Percentiles rank a stretch among this genome's conserved stretches.
Conservation (phyloP, 1,140 invertebrate genomes). For the Bombus superbus region DNA sequence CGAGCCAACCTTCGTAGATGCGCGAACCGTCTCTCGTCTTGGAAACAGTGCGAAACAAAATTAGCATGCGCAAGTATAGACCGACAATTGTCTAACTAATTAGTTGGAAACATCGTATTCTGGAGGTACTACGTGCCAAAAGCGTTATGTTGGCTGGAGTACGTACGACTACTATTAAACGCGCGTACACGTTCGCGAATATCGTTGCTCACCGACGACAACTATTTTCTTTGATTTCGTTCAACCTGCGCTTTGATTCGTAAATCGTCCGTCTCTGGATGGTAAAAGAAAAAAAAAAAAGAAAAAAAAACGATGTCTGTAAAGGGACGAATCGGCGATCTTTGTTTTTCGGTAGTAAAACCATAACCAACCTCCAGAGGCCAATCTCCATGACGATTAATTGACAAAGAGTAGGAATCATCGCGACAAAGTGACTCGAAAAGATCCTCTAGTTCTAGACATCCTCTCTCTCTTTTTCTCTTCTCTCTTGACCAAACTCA, state of each 20-base stretch:
- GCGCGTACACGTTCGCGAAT: neutral
- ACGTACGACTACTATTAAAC: neutral
- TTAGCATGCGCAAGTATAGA: neutral
- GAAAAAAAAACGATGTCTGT: neutral
- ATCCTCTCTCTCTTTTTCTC: slow-evolving; percentile 3
- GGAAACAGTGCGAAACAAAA: neutral
- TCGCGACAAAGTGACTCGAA: slow-evolving; percentile 43
- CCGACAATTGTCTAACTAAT: neutral
- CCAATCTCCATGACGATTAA: slow-evolving; percentile 44
- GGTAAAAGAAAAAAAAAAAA: neutral
- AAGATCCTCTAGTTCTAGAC: neutral
- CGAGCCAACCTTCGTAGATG: neutral
- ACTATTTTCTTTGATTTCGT: neutral
- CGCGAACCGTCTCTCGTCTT: neutral
- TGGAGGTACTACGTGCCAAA: neutral
- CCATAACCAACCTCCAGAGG: slow-evolving; percentile 34
- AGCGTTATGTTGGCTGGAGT: neutral
- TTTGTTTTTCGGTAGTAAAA: neutral
- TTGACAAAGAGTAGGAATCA: slow-evolving; percentile 37
- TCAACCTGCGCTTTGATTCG: neutral
- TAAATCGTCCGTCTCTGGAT: neutral
- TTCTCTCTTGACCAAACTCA: neutral
- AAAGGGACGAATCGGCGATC: neutral
- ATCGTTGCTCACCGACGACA: neutral
- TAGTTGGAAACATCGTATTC: neutral